These are phyloP conservation scores for Lepus townsendii DNA, from an alignment of 2,797 vertebrate species.

Conservation along the genomic window DNA sequence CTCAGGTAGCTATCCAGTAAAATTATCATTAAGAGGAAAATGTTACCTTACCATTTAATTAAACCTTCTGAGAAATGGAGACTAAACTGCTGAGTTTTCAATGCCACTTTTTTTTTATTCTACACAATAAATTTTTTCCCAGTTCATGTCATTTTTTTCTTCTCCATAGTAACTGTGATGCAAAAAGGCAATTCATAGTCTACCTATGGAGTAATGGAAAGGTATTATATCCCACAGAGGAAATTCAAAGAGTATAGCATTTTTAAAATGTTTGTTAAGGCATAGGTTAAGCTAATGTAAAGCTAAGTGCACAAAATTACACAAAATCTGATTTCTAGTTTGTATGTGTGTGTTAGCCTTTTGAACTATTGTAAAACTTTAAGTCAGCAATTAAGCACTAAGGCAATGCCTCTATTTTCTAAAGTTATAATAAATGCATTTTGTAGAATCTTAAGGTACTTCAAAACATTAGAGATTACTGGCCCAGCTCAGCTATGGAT, in stretches of 20 bases:
- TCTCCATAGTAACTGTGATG: neutral
- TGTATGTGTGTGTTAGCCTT: neutral
- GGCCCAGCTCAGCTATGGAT: neutral
- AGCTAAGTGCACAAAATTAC: constrained; percentile 1
- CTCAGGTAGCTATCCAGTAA: neutral
- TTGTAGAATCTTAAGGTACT: neutral
- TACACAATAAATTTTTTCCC: neutral
- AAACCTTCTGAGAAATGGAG: constrained; percentile 16
- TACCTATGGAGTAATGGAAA: neutral
- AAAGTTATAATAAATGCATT: neutral
- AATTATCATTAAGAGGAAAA: constrained; percentile 32
- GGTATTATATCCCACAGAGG: neutral
- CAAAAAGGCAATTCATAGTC: neutral
- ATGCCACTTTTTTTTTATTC: constrained; percentile 1
- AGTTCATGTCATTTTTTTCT: neutral
- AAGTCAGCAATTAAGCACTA: neutral
- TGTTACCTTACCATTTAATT: constrained; percentile 34
- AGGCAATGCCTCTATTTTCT: neutral
- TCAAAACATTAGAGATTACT: neutral
- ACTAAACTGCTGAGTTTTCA: neutral
- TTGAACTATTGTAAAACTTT: neutral
- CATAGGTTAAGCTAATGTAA: neutral
- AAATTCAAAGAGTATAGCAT: constrained; percentile 31
- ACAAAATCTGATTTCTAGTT: constrained; percentile 7
- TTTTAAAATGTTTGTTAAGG: neutral